Percentiles rank a stretch among this genome's conserved stretches.
Evolutionary conservation across 2,888 invertebrate species (phyloP).

Genomic region (Emmelina monodactyla): DNA sequence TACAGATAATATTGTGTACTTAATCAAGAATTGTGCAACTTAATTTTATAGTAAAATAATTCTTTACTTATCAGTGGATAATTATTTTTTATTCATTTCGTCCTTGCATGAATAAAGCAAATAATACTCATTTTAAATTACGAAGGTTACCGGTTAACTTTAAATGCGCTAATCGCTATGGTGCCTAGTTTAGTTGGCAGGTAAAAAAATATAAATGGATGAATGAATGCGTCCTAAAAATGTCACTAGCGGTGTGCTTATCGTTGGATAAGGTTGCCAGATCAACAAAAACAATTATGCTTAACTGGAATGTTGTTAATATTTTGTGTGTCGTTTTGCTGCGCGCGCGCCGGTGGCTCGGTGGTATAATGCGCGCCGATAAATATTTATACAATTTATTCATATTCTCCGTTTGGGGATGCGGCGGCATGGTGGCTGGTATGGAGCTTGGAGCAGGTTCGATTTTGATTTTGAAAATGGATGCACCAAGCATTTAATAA

Average conservation of each 20-base stretch:
- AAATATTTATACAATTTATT: conserved; percentile 62
- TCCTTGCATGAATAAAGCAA: no score
- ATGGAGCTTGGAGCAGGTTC: no score
- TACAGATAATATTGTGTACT: no score
- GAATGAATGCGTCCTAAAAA: conserved; percentile 30
- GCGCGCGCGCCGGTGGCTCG: conserved; percentile 33
- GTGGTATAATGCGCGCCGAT: conserved; percentile 46
- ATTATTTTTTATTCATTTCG: no score
- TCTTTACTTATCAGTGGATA: no score
- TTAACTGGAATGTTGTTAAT: conserved; percentile 42
- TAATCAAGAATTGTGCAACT: no score
- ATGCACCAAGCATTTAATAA: no score
- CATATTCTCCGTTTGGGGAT: conserved; percentile 30
- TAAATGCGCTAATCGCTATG: no score
- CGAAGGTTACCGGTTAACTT: no score
- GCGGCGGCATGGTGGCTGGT: conserved; percentile 14
- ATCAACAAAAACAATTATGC: conserved; percentile 59
- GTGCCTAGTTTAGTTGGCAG: background rate
- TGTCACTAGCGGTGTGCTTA: conserved; percentile 53
- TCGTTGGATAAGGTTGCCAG: conserved; percentile 38
- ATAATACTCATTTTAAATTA: no score
- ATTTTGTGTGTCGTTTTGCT: conserved; percentile 34
- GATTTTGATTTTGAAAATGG: no score
- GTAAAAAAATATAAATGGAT: conserved; percentile 12
- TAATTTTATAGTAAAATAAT: no score